These are phyloP conservation scores for Tympanuchus pallidicinctus DNA, from an alignment of 2,113 vertebrate genomes.

Conservation along the genomic window DNA sequence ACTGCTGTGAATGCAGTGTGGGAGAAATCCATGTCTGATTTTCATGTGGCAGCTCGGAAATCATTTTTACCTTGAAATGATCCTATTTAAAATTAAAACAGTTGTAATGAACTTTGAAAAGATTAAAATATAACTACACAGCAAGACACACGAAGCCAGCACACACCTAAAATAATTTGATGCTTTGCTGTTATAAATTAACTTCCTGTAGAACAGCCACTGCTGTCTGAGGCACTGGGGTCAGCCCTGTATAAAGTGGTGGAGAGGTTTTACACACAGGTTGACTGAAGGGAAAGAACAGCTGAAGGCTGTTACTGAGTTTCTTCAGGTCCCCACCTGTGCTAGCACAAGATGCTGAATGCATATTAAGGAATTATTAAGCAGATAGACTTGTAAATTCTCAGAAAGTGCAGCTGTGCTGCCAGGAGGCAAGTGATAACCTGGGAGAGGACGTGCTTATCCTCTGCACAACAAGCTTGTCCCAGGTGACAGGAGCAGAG, in stretches of 20 bases:
- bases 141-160: neutral
- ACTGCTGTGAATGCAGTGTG: neutral
- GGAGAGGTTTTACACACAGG: neutral
- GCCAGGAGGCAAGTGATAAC: neutral
- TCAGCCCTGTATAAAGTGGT: neutral
- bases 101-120: neutral
- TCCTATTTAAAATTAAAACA: constrained; percentile 18
- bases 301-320: accelerated
- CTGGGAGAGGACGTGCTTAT: neutral
- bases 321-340: neutral
- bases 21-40: neutral
- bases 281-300: neutral
- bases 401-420: neutral
- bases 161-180: neutral
- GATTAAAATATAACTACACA: neutral
- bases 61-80: neutral
- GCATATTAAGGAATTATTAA: neutral
- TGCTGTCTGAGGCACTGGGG: neutral
- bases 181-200: neutral
- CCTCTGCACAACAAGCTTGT: neutral
- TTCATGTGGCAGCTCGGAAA: neutral
- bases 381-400: neutral
- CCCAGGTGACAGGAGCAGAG: neutral
- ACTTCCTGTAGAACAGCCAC: neutral
- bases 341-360: neutral